A percentile compares a stretch with the other conserved stretches of the same genome.
Conservation (phyloP, 2,797 vertebrate genomes). For the Micromesistius poutassou region DNA sequence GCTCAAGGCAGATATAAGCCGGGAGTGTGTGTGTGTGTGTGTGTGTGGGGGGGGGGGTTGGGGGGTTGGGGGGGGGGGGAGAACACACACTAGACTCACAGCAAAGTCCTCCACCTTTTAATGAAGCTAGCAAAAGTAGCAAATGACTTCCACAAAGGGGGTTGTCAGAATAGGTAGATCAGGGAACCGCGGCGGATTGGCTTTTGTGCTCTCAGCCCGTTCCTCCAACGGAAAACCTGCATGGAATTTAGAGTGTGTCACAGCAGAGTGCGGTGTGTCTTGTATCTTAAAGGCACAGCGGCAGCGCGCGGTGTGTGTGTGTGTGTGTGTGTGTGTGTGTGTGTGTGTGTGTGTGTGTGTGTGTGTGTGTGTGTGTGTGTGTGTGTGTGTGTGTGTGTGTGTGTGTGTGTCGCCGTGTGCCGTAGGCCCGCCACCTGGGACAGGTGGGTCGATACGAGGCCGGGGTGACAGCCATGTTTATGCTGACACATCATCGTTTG, state of each 20-base stretch:
- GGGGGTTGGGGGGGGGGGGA: background rate
- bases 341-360: too few species aligned
- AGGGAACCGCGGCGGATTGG: constrained; percentile 38
- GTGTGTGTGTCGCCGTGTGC: background rate
- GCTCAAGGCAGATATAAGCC: background rate
- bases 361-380: too few species aligned
- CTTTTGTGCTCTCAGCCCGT: constrained; percentile 14
- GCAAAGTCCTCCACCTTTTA: constrained; percentile 10
- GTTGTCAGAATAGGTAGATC: constrained; percentile 14
- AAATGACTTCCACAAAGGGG: background rate
- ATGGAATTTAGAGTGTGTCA: constrained; percentile 36
- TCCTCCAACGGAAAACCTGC: constrained; percentile 19
- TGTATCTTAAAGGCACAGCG: constrained; percentile 6
- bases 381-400: too few species aligned
- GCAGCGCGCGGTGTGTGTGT: background rate
- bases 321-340: too few species aligned
- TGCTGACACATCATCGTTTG: background rate
- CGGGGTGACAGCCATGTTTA: background rate
- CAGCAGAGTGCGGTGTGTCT: background rate
- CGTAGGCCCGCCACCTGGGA: background rate
- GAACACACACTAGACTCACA: background rate
- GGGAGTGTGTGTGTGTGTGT: too few species aligned
- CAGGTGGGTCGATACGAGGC: background rate
- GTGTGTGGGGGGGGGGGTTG: background rate
- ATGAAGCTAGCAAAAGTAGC: constrained; percentile 28